These are phyloP conservation scores for Venturia canescens DNA, from an alignment of 1,140 invertebrate species.

Conservation along the genomic window DNA sequence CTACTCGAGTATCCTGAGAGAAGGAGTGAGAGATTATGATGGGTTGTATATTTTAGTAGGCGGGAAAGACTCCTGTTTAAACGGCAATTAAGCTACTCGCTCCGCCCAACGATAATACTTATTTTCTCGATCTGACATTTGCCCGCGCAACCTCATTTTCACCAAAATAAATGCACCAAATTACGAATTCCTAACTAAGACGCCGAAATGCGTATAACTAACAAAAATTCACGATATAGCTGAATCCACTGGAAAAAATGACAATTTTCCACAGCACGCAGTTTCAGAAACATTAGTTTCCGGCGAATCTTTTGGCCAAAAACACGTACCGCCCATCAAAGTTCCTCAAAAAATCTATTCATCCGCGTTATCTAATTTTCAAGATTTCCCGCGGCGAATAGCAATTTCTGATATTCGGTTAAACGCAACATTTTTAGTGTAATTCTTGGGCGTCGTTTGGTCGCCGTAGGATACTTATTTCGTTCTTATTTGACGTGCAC, in stretches of 20 bases:
- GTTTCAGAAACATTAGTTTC: too few species aligned
- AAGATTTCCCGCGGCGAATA: too few species aligned
- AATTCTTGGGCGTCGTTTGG: background rate
- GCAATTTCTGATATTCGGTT: background rate
- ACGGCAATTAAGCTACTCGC: slow-evolving; percentile 72
- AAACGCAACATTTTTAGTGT: background rate
- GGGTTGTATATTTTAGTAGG: slow-evolving; percentile 74
- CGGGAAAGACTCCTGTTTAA: slow-evolving; percentile 75
- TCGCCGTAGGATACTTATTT: slow-evolving; percentile 61
- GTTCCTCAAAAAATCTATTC: too few species aligned
- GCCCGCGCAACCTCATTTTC: background rate
- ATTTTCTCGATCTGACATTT: slow-evolving; percentile 10
- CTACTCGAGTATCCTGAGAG: slow-evolving; percentile 28
- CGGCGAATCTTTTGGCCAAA: too few species aligned
- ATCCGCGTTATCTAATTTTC: too few species aligned
- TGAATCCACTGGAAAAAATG: too few species aligned
- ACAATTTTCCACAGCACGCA: too few species aligned
- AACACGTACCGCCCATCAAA: too few species aligned
- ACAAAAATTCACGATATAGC: too few species aligned
- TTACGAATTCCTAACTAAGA: too few species aligned
- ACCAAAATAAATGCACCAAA: background rate
- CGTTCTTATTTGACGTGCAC: slow-evolving; percentile 59
- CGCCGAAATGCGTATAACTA: too few species aligned
- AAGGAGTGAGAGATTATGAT: slow-evolving; percentile 65
- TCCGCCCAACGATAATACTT: slow-evolving; percentile 73